Evolutionary conservation across 2,888 invertebrate species (phyloP).

Genomic region (Stenurella melanura): DNA sequence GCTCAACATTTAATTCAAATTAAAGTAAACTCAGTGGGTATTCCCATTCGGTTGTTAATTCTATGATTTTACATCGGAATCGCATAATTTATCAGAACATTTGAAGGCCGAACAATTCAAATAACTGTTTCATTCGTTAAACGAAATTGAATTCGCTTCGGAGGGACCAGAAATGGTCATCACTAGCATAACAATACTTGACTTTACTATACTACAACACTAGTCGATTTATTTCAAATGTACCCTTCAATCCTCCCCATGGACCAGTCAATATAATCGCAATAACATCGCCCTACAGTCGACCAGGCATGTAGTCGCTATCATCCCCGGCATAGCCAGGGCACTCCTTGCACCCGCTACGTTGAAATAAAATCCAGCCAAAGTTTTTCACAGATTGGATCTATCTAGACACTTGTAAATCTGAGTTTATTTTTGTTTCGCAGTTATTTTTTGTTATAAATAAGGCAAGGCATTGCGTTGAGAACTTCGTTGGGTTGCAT

Average conservation of each 20-base stretch:
- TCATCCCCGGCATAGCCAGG: background rate
- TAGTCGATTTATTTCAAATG: slow-evolving; percentile 74
- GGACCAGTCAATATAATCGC: slow-evolving; percentile 75
- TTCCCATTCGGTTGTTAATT: slow-evolving; percentile 25
- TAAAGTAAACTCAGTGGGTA: slow-evolving; percentile 12
- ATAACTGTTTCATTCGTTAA: slow-evolving; percentile 59
- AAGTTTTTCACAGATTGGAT: slow-evolving; percentile 20
- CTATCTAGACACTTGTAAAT: slow-evolving; percentile 24
- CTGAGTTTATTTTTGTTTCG: slow-evolving; percentile 10
- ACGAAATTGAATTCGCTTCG: slow-evolving; percentile 70
- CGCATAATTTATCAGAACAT: slow-evolving; percentile 38
- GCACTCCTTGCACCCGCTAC: background rate
- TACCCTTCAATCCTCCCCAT: slow-evolving; percentile 70
- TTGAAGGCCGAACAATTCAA: slow-evolving; percentile 42
- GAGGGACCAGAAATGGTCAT: slow-evolving; percentile 71
- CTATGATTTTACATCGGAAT: slow-evolving; percentile 26
- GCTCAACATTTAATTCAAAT: slow-evolving; percentile 21
- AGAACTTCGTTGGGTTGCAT: slow-evolving; percentile 27
- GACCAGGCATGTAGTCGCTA: slow-evolving; percentile 60
- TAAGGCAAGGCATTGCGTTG: background rate
- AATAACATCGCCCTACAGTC: slow-evolving; percentile 73
- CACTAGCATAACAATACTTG: slow-evolving; percentile 72
- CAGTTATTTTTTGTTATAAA: background rate
- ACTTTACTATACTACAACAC: slow-evolving; percentile 66
- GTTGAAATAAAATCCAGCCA: background rate